Conservation (phyloP, 2,888 invertebrate genomes). For the Aphodius granarius region DNA sequence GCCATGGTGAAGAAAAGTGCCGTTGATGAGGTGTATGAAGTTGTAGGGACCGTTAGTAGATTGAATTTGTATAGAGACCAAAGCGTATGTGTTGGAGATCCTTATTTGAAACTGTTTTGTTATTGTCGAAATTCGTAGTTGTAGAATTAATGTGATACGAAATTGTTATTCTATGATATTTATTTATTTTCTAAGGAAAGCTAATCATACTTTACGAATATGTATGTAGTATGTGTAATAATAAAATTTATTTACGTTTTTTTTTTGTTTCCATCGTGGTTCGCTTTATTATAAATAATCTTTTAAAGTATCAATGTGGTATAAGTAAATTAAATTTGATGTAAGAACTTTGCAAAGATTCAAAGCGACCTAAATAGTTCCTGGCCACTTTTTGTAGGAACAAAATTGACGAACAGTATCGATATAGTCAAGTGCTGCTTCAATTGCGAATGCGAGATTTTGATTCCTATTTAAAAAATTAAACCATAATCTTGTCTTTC, state of each 20-base stretch:
- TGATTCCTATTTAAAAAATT: no score
- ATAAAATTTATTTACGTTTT: background rate
- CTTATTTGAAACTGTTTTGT: conserved; percentile 67
- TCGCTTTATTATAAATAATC: no score
- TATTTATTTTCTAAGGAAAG: background rate
- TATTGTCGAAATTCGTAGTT: background rate
- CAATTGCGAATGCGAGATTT: no score
- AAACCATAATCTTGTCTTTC: no score
- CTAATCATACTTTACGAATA: background rate
- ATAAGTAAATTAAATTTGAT: no score
- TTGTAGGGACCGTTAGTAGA: conserved; percentile 66
- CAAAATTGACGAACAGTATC: no score
- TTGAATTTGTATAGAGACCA: conserved; percentile 79
- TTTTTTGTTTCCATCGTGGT: no score
- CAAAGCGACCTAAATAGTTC: no score
- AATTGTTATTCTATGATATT: background rate
- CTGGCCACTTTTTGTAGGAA: no score
- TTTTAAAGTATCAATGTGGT: no score
- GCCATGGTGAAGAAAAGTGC: conserved; percentile 62
- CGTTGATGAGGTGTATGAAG: background rate
- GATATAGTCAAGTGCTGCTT: no score
- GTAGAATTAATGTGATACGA: background rate
- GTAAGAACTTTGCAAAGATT: no score
- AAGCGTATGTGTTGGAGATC: conserved; percentile 75
- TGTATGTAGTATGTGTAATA: background rate